Base-by-base conservation (phyloP, 2,888 invertebrate species). In the Sinelater perroti region DNA sequence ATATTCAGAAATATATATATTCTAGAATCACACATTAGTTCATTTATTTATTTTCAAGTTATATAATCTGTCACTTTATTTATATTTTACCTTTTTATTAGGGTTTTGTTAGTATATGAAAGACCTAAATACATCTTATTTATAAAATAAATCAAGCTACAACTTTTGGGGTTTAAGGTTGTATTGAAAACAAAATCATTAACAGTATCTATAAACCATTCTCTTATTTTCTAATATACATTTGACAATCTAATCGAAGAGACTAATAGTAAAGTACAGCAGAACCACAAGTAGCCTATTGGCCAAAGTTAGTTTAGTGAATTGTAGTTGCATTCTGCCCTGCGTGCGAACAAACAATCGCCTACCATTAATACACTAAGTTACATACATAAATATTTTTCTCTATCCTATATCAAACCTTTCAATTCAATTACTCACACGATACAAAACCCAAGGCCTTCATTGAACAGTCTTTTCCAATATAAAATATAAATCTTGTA, bases 201-300 rank as follows among this genome's bases (percentile, higher is more conserved):
- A 51, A 51, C 51, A 51, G 10, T 51, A 33, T 51, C 30, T 21
- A 51, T 51, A 51, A 51, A 30, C 31, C 40, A 40, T 31, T 51
- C 38, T 51, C 10, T 35, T 33, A 36, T 16, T n/a, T 50, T 7
- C 20, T 24, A 49, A 47, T 16, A 51, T 44, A 44, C 30, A 44
- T 28, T 11, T 30, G 30, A 13, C 7, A 8, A 33, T 4, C 18
- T 30, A 40, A 14, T n/a, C n/a, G n/a, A n/a, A n/a, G n/a, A n/a
- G n/a, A n/a, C n/a, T 33, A 24, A 30, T 36, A 36, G 17, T 47
- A 8, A 8, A 10, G 8, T 33, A 33, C 13, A 4, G 5, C 33
- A n/a, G n/a, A n/a, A n/a, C n/a, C n/a, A n/a, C n/a, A n/a, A n/a
- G n/a, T n/a, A n/a, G n/a, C n/a, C n/a, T n/a, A n/a, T n/a, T n/a